phyloP scores from a whole-genome alignment of 2,797 vertebrate species.

The Labeo calbasu region DNA sequence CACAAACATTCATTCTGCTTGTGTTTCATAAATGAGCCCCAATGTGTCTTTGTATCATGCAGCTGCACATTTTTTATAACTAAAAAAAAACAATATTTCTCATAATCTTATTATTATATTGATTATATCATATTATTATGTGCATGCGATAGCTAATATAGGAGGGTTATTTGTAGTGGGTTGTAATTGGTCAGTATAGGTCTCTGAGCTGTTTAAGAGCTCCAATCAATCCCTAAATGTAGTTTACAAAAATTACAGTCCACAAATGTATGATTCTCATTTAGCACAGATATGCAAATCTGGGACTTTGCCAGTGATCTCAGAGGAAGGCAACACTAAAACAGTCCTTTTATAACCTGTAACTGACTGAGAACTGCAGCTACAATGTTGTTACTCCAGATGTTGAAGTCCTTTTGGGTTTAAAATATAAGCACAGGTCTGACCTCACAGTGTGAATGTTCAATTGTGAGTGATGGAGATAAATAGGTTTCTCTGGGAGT shows the following conservation, averaged over 20 bases:
- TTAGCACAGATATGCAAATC: slow-evolving; percentile 16
- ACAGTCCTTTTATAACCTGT: background rate
- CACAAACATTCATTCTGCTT: too few species aligned
- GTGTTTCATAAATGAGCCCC: too few species aligned
- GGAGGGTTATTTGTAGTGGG: background rate
- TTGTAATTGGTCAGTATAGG: background rate
- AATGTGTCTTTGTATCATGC: background rate
- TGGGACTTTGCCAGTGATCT: background rate
- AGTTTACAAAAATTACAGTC: background rate
- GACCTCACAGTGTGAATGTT: background rate
- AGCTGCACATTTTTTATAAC: background rate
- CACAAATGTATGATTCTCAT: background rate
- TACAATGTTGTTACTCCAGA: slow-evolving; percentile 3
- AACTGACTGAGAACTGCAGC: background rate
- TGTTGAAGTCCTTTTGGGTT: background rate
- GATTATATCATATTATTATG: background rate
- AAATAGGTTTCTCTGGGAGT: background rate
- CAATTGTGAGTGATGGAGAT: background rate
- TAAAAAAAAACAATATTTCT: background rate
- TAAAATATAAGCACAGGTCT: background rate
- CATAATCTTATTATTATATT: background rate
- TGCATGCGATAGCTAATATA: background rate
- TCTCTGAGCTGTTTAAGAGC: background rate
- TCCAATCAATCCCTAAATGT: background rate
- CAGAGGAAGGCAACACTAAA: slow-evolving; percentile 10